phyloP scores from a whole-genome alignment of 2,888 invertebrate species.

The Rotaria socialis region DNA sequence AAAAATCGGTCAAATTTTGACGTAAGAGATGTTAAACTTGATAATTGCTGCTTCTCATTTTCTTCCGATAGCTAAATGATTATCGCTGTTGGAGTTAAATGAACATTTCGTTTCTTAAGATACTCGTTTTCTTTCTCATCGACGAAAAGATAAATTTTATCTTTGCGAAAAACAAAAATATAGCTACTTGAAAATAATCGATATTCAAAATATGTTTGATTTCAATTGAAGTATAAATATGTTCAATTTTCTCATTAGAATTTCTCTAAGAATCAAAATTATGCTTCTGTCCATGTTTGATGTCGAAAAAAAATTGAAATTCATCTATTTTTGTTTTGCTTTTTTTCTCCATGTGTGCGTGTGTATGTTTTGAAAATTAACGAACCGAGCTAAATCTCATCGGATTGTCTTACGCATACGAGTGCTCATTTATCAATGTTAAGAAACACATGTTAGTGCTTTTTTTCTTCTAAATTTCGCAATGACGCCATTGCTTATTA shows the following conservation, averaged over 20 bases:
- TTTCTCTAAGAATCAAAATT: too few species aligned
- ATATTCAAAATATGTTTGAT: too few species aligned
- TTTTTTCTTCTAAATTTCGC: background rate
- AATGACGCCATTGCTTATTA: background rate
- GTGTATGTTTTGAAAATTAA: background rate
- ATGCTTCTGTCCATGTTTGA: too few species aligned
- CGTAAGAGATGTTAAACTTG: conserved; percentile 19
- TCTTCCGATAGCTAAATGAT: background rate
- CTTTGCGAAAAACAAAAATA: too few species aligned
- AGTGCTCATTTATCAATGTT: conserved; percentile 14
- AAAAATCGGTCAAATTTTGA: conserved; percentile 7
- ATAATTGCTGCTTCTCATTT: conserved; percentile 7
- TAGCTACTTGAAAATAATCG: too few species aligned
- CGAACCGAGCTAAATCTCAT: background rate
- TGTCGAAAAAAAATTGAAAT: too few species aligned
- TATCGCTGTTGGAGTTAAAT: background rate
- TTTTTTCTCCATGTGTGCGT: background rate
- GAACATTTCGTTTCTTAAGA: background rate
- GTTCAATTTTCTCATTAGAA: too few species aligned
- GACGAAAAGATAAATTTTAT: too few species aligned
- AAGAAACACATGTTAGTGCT: background rate
- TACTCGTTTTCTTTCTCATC: too few species aligned
- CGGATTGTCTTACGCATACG: background rate
- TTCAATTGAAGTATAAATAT: too few species aligned
- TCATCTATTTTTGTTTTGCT: too few species aligned